Evolutionary conservation across 2,113 vertebrate species (phyloP).

Genomic region (Neodon shergylaensis): DNA sequence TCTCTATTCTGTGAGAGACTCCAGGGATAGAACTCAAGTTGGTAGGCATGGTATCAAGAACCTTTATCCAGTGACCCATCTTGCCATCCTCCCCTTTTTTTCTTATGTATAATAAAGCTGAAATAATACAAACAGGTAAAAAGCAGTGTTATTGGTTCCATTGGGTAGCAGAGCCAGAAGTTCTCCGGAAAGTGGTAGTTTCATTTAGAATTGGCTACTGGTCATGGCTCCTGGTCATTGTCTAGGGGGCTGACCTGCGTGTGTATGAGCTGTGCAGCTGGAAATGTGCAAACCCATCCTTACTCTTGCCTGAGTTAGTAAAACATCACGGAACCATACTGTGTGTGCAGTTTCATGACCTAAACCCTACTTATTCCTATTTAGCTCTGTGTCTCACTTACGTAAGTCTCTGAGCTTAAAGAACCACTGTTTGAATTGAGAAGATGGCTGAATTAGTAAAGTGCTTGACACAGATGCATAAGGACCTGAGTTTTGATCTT

Average conservation of each 20-base stretch:
- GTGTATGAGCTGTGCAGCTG: neutral
- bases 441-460: neutral
- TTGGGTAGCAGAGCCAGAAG: neutral
- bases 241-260: neutral
- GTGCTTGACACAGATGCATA: neutral
- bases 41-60: neutral
- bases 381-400: neutral
- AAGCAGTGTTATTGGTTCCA: neutral
- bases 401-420: neutral
- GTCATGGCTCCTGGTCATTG: too few species aligned
- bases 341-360: neutral
- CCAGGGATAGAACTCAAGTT: neutral
- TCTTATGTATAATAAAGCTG: neutral
- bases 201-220: neutral
- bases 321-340: fast-evolving
- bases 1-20: neutral
- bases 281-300: neutral
- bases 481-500: neutral
- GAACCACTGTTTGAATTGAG: neutral
- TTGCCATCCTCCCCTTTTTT: neutral
- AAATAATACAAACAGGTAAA: neutral
- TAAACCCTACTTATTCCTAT: neutral
- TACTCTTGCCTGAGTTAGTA: neutral
- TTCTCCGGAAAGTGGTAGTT: neutral
- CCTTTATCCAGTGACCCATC: neutral